phyloP scores from a whole-genome alignment of 2,113 vertebrate species.

The Ellobius talpinus region DNA sequence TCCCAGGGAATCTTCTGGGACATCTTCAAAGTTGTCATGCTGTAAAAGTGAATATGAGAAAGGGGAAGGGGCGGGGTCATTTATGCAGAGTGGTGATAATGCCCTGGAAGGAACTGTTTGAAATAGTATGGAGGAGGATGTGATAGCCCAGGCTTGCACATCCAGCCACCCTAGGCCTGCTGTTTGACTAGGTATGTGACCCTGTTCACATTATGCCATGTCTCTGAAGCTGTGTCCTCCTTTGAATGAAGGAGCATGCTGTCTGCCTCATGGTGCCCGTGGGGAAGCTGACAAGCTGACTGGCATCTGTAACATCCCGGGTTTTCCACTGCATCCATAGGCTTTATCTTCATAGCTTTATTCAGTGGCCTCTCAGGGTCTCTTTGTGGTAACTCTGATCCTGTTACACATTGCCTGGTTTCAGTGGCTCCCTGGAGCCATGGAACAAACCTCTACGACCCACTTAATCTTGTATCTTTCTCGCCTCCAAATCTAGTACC shows the following conservation, averaged over 20 bases:
- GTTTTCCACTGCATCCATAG: neutral
- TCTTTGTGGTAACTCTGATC: neutral
- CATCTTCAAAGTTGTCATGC: neutral
- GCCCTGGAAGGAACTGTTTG: neutral
- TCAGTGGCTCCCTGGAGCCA: neutral
- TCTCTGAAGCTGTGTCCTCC: neutral
- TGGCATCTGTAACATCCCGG: neutral
- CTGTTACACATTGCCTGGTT: neutral
- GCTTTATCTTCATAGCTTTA: neutral
- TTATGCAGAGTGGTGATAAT: neutral
- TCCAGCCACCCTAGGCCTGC: neutral
- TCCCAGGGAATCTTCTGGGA: neutral
- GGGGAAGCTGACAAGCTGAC: neutral
- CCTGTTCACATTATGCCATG: neutral
- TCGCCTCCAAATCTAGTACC: neutral
- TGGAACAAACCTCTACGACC: neutral
- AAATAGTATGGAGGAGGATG: neutral
- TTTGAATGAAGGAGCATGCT: neutral
- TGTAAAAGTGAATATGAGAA: neutral
- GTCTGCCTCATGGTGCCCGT: neutral
- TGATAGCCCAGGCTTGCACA: no score
- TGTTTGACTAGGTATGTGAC: neutral
- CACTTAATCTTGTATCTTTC: neutral
- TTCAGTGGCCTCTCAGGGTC: neutral
- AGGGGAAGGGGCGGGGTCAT: neutral